A percentile compares a stretch with the other conserved stretches of the same genome.
Evolutionary conservation across 2,888 invertebrate genomes (phyloP).

Genomic region (Machimus rusticus): DNA sequence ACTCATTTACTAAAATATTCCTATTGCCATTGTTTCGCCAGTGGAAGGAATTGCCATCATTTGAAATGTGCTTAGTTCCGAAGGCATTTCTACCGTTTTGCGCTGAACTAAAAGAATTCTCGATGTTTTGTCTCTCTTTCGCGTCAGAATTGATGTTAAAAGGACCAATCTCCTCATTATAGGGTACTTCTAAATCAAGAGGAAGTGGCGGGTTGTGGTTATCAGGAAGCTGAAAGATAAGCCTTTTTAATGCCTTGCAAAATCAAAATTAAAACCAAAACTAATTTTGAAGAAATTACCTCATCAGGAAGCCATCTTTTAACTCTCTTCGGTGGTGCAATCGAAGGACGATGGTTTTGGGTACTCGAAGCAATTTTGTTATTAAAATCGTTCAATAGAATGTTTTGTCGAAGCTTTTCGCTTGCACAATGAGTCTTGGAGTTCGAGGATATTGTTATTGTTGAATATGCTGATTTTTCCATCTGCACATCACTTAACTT

Average conservation of each 20-base stretch:
- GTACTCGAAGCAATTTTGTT: constrained; percentile 55
- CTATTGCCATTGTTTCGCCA: constrained; percentile 57
- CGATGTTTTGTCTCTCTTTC: constrained; percentile 47
- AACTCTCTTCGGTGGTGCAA: constrained; percentile 52
- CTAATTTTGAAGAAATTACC: constrained; percentile 55
- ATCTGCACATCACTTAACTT: constrained; percentile 77
- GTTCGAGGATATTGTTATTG: constrained; percentile 47
- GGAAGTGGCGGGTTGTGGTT: constrained; percentile 70
- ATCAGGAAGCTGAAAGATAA: constrained; percentile 50
- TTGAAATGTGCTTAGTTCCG: constrained; percentile 22
- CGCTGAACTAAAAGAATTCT: background rate
- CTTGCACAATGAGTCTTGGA: constrained; percentile 60
- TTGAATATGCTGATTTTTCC: constrained; percentile 48
- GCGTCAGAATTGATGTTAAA: constrained; percentile 59
- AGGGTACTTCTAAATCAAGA: constrained; percentile 71
- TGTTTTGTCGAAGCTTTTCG: constrained; percentile 55
- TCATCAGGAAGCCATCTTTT: constrained; percentile 77
- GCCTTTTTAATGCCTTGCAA: background rate
- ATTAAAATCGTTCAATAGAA: constrained; percentile 49
- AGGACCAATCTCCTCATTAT: constrained; percentile 69
- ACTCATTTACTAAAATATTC: constrained; percentile 62
- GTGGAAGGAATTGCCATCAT: constrained; percentile 51
- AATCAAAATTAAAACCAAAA: background rate
- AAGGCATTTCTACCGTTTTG: constrained; percentile 34
- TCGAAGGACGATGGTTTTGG: background rate